A percentile compares a stretch with the other conserved stretches of the same genome.
Evolutionary conservation across 2,888 invertebrate species (phyloP).

Genomic region (Dryococelus australis): DNA sequence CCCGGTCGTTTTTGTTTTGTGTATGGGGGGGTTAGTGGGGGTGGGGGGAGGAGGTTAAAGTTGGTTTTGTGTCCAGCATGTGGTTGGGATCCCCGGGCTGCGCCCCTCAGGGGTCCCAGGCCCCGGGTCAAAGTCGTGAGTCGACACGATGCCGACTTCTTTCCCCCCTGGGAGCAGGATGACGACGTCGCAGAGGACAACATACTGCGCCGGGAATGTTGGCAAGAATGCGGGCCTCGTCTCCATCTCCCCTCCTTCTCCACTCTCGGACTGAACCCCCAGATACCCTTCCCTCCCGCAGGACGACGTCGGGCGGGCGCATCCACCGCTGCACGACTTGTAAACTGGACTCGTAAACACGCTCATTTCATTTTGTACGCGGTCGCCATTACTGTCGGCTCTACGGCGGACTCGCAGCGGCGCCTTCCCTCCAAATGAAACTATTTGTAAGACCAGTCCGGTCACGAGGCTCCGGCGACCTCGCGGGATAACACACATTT

Average conservation of each 20-base stretch:
- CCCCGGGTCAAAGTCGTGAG: conserved; percentile 38
- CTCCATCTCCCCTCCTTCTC: not conserved
- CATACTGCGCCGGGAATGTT: conserved; percentile 36
- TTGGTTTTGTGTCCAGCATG: conserved; percentile 26
- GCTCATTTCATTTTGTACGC: conserved; percentile 11
- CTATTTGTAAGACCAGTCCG: too few relatives aligned
- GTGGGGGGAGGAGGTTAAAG: not conserved
- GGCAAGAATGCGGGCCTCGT: not conserved
- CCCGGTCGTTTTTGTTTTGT: not conserved
- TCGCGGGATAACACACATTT: too few relatives aligned
- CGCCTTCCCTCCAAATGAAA: not conserved
- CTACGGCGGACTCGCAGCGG: too few relatives aligned
- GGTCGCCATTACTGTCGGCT: not conserved
- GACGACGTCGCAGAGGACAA: conserved; percentile 23
- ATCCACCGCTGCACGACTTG: not conserved
- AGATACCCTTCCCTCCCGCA: not conserved
- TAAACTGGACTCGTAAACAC: conserved; percentile 8
- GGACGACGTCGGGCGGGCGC: not conserved
- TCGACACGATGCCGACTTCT: conserved; percentile 32
- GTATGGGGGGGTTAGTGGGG: not conserved
- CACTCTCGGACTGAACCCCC: too few relatives aligned
- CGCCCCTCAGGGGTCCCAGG: conserved; percentile 26
- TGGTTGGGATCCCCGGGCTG: conserved; percentile 22
- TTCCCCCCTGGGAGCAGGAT: conserved; percentile 30
- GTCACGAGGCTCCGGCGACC: too few relatives aligned